Conservation (phyloP, 2,888 invertebrate genomes). For the Ochropacha duplaris region DNA sequence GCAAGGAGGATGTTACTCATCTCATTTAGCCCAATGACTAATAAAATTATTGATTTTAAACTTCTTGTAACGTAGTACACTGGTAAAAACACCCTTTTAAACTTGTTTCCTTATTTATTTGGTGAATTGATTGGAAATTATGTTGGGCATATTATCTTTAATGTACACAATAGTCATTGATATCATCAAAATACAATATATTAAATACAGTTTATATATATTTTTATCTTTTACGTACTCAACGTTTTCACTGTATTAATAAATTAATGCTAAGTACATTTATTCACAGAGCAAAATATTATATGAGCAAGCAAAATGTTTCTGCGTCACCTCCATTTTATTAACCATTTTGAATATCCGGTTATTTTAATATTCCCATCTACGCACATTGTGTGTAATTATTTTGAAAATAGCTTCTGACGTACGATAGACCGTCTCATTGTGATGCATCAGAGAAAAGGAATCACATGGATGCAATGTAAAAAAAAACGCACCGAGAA, state of each 20-base stretch:
- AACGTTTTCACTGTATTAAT: too few species aligned
- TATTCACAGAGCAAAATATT: too few species aligned
- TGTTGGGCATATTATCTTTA: too few species aligned
- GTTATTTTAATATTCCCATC: conserved; percentile 11
- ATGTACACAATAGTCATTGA: too few species aligned
- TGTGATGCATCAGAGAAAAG: conserved; percentile 79
- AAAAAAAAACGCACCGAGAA: conserved; percentile 40
- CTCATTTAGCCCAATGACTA: conserved; percentile 41
- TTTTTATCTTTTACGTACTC: too few species aligned
- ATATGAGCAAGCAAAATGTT: too few species aligned
- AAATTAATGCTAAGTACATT: too few species aligned
- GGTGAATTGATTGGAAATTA: too few species aligned
- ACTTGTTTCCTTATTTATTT: neutral
- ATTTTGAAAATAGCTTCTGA: conserved; percentile 71
- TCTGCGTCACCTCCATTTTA: neutral
- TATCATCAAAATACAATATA: too few species aligned
- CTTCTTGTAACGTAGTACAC: neutral
- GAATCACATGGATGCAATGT: conserved; percentile 74
- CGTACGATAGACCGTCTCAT: conserved; percentile 74
- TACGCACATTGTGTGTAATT: conserved; percentile 51
- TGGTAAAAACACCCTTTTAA: neutral
- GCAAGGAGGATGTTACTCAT: conserved; percentile 58
- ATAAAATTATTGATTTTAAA: conserved; percentile 16
- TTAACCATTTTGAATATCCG: neutral
- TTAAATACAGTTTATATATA: too few species aligned